phyloP scores from a whole-genome alignment of 1,140 invertebrate genomes.

The Lasioglossum baleicum region DNA sequence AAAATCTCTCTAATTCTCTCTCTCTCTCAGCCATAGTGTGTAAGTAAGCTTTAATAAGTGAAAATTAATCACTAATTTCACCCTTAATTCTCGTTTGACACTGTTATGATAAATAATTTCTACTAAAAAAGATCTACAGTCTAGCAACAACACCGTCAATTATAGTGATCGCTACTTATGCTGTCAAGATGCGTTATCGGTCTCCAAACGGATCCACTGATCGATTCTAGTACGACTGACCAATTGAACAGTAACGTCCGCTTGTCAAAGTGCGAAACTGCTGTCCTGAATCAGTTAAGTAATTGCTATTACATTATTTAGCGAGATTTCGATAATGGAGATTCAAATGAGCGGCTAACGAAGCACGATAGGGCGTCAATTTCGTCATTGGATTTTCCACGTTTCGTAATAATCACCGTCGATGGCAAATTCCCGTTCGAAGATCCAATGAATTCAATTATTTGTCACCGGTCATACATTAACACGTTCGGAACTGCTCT shows the following conservation, averaged over 20 bases:
- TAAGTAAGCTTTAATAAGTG: no score
- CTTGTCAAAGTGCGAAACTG: not conserved
- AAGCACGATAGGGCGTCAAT: conserved; percentile 52
- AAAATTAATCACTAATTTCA: no score
- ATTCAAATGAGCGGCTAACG: conserved; percentile 44
- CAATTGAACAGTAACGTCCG: conserved; percentile 6
- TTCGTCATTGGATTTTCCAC: conserved; percentile 28
- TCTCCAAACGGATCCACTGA: not conserved
- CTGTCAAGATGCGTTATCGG: not conserved
- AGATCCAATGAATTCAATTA: not conserved
- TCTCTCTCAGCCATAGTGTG: no score
- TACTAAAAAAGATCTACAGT: no score
- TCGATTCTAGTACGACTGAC: conserved; percentile 14
- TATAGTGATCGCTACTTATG: not conserved
- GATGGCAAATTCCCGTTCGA: not conserved
- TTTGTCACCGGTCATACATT: not conserved
- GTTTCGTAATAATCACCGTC: conserved; percentile 45
- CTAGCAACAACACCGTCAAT: not conserved
- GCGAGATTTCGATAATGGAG: conserved; percentile 52
- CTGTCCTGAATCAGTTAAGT: conserved; percentile 51
- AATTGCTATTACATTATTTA: conserved; percentile 67
- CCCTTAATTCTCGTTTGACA: no score
- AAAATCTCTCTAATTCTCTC: no score
- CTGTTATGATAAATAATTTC: no score
- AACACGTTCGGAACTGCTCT: no score